Evolutionary conservation across 2,888 invertebrate genomes (phyloP), one percentile per base, ranked within the genome.

Genomic region (Myopa testacea): DNA sequence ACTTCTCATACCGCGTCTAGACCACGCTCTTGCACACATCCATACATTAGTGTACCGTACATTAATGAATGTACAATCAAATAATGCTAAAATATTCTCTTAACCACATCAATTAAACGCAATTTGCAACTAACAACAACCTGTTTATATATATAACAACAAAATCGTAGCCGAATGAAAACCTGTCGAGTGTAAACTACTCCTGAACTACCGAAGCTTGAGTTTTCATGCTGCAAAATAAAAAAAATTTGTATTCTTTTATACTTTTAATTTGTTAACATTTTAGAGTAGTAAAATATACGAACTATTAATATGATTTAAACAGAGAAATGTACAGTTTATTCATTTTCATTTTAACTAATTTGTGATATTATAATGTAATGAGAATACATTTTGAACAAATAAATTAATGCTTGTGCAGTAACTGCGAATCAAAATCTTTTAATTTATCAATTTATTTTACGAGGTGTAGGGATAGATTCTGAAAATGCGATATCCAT

Each of bases 1-100:
- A 95, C 90, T 96, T 93, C 91, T 95, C 95, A 85, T 95, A 96
- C 91, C 94, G 95, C 90, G 95, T 96, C 88, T 96, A 94, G 92
- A 87, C 14, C 52, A n/a, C 62, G 34, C 40, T 7, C 34, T 10
- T 65, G 5, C 12, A 7, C 65, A 19, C 45, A 12, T 8, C 45
- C n/a, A 8, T 10, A 45, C 45, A 45, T 55, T 34, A 12, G 34
- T 55, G 37, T 37, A 26, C 45, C 45, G 45, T 45, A 45, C 45
- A 45, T 45, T 45, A 8, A 45, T 10, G 6, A 45, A 45, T 45
- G 45, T 3, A 45, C 52, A 5, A 37, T 26, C 50, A 71, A 63
- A 60, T 38, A 34, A 52, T 67, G 50, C 73, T 69, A 60, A 62
- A 58, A 52, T 55, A 58, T 67, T 72, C 10, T 38, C n/a, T 16